Conservation (phyloP, 1,140 invertebrate genomes). For the Drosophila repleta region DNA sequence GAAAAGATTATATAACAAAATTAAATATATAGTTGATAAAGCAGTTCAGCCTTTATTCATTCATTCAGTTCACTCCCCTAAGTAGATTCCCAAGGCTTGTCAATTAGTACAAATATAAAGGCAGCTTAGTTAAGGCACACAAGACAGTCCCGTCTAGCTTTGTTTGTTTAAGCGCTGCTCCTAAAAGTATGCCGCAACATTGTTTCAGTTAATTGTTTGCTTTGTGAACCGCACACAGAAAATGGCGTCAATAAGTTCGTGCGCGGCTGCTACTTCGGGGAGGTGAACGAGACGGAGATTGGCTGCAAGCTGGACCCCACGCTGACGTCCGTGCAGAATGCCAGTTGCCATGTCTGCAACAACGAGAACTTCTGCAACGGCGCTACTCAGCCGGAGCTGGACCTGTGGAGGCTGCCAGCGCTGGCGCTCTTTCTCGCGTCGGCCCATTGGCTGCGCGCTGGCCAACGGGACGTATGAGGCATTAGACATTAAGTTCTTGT, state of each 20-base stretch:
- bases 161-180: constrained; percentile 14
- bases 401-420: constrained; percentile 40
- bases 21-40: too few relatives aligned
- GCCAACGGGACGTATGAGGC: constrained; percentile 20
- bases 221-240: constrained; percentile 39
- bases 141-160: not conserved
- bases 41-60: too few relatives aligned
- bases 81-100: not conserved
- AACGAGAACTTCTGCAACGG: constrained; percentile 71
- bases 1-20: too few relatives aligned
- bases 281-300: constrained; percentile 68
- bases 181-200: constrained; percentile 60
- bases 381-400: constrained; percentile 3
- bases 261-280: constrained; percentile 75
- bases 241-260: constrained; percentile 67
- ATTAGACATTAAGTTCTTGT: constrained; percentile 20
- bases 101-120: not conserved
- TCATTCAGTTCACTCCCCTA: too few relatives aligned
- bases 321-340: constrained; percentile 55
- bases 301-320: constrained; percentile 73
- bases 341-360: constrained; percentile 72
- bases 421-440: constrained; percentile 43
- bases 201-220: constrained; percentile 25
- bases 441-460: constrained; percentile 4
- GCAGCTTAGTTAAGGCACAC: not conserved